Percentiles rank a stretch among this genome's conserved stretches.
Evolutionary conservation across 2,888 invertebrate species (phyloP).

Genomic region (Erynnis tages): DNA sequence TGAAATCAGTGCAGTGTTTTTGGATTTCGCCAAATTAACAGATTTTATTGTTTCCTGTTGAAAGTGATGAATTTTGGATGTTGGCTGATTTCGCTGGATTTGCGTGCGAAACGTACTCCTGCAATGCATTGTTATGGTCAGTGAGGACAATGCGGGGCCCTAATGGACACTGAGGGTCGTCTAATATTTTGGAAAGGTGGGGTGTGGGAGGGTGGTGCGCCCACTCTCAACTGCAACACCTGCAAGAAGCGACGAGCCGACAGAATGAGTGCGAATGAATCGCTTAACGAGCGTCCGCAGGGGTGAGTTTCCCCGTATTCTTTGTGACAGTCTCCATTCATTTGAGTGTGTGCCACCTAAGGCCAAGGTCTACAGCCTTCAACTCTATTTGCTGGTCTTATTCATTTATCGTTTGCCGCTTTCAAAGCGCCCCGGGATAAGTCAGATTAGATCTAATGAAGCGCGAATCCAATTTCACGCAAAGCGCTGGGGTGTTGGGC

Average conservation of each 20-base stretch:
- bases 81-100: constrained; percentile 28
- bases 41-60: background rate
- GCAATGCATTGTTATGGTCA: background rate
- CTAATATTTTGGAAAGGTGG: constrained; percentile 74
- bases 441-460: constrained; percentile 23
- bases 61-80: constrained; percentile 19
- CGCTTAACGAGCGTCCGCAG: constrained; percentile 51
- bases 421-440: constrained; percentile 10
- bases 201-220: constrained; percentile 70
- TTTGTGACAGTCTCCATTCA: background rate
- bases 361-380: constrained; percentile 5
- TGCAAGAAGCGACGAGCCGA: constrained; percentile 73
- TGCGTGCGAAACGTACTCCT: constrained; percentile 6
- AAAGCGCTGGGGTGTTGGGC: constrained; percentile 9
- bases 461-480: constrained; percentile 21
- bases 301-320: constrained; percentile 49
- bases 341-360: constrained; percentile 4
- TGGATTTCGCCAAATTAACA: constrained; percentile 12
- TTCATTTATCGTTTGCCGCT: constrained; percentile 1
- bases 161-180: constrained; percentile 73
- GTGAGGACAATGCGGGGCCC: constrained; percentile 43
- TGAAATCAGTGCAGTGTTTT: constrained; percentile 38
- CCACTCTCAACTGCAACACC: constrained; percentile 69
- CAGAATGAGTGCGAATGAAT: constrained; percentile 60
- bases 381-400: background rate